These are phyloP conservation scores for Trypoxylon attenuatum DNA, from an alignment of 2,888 invertebrate species.

Conservation along the genomic window DNA sequence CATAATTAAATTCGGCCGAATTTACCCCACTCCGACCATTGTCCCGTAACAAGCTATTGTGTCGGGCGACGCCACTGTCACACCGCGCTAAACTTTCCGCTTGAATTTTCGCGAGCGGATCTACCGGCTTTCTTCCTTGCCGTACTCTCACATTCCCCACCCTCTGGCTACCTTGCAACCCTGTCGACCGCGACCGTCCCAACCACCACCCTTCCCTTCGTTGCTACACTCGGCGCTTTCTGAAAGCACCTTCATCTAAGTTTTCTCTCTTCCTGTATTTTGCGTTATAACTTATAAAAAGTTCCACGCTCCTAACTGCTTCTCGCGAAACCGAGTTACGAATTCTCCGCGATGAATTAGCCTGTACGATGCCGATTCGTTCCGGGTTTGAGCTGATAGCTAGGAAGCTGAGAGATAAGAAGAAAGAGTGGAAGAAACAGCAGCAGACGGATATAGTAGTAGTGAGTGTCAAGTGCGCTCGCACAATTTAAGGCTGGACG, in stretches of 20 bases:
- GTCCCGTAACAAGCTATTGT: constrained; percentile 75
- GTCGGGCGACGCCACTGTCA: constrained; percentile 61
- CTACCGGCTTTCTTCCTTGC: not conserved
- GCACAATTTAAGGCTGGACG: too few relatives aligned
- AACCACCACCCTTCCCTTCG: not conserved
- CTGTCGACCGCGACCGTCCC: not conserved
- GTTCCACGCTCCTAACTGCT: not conserved
- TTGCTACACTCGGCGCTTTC: too few relatives aligned
- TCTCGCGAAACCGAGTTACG: not conserved
- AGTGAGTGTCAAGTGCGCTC: too few relatives aligned
- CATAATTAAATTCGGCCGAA: constrained; percentile 75
- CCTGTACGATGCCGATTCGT: constrained; percentile 2
- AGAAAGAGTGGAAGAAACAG: too few relatives aligned
- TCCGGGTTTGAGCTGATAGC: constrained; percentile 11
- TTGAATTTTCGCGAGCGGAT: constrained; percentile 42
- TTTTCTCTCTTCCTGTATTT: constrained; percentile 5
- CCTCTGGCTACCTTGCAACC: too few relatives aligned
- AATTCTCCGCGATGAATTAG: constrained; percentile 11
- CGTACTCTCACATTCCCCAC: not conserved
- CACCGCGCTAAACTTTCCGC: constrained; percentile 63
- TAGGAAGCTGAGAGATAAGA: not conserved
- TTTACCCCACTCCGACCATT: constrained; percentile 70
- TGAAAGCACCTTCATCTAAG: too few relatives aligned
- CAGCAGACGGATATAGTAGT: too few relatives aligned
- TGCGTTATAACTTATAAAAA: not conserved